Base-by-base conservation (phyloP, 2,113 vertebrate genomes). In the Mesoclemmys tuberculata region DNA sequence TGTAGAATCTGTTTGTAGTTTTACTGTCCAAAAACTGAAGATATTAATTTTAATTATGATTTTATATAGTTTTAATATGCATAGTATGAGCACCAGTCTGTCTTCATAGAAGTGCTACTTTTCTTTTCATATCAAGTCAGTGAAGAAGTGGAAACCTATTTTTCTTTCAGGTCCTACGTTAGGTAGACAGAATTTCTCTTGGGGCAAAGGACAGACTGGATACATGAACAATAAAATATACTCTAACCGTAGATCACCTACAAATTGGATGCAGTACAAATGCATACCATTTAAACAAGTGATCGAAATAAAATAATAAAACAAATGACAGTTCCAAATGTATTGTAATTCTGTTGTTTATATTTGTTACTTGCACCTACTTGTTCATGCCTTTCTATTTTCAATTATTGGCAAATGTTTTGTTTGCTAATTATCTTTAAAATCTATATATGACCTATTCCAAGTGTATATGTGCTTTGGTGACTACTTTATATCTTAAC, bases 121-220 rank as follows among this genome's bases (percentile, higher is more conserved):
- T 49, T 74, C 83, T 92, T 85, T 86, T 64, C 44, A 26, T 91
- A 68, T 95, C 83, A 96, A 95, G 92, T 90, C n/a, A 56, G 52
- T 1, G n/a, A 51, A 44, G 88, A 74, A 84, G 71, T 89, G 88
- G 78, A 87, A 96, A 92, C 52, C 6, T 24, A 18, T 51, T 96
- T 83, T 46, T 79, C 38, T 27, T 96, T 93, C 61, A 3, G 82
- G 95, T 93, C 94, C 89, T 94, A 93, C 93, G 95, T 90, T 90
- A 96, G 93, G 93, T 87, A 95, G 90, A 61, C 56, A 55, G 0
- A 1, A 90, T 93, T 85, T 88, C 61, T 94, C 55, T 95, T 95
- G 74, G 86, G 80, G 35, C 35, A 16, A 18, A 27, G 48, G 48
- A 68, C 78, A 68, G 38, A 16, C 41, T 79, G 91, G 58, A 87